Evolutionary conservation across 2,888 invertebrate genomes (phyloP), one percentile per base, ranked within the genome.

Genomic region (Anaspis maculata): DNA sequence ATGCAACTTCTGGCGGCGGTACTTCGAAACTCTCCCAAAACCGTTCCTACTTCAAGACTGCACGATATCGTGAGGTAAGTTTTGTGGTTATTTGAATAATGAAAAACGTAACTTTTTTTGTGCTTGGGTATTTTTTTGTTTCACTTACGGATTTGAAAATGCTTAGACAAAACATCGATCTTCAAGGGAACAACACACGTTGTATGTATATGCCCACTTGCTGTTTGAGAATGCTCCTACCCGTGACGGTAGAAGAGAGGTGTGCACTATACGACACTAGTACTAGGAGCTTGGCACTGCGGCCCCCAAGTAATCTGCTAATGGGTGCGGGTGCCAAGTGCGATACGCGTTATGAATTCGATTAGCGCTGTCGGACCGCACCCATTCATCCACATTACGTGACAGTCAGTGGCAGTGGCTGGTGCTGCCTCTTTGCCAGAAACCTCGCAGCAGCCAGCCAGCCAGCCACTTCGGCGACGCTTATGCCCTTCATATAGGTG

Each of bases 31-130:
- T 59, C 62, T 23, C 64, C 68, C 19, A 64, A 66, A 44, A 66
- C 64, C 31, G 64, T 64, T 36, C 55, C 65, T 19, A 45, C 60
- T 6, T 58, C 57, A 37, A 62, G 73, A 25, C 56, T 73, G 19
- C 73, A 73, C 45, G 74, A 75, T 51, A 66, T 74, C 33, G 65
- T 71, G 25, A 74, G 73, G 75, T 74, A 58, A 66, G 72, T 64
- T 26, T 11, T 27, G 15, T 25, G 9, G 25, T n/a, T n/a, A n/a
- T n/a, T n/a, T n/a, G n/a, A n/a, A n/a, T n/a, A n/a, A n/a, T n/a
- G n/a, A n/a, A n/a, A n/a, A n/a, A n/a, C n/a, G n/a, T n/a, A n/a
- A n/a, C n/a, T n/a, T n/a, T n/a, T n/a, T n/a, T n/a, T n/a, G n/a
- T n/a, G n/a, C n/a, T n/a, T n/a, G n/a, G n/a, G n/a, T n/a, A n/a